Percentiles rank a stretch among this genome's conserved stretches.
Conservation (phyloP, 1,140 invertebrate genomes). For the Aradophagus sp. region DNA sequence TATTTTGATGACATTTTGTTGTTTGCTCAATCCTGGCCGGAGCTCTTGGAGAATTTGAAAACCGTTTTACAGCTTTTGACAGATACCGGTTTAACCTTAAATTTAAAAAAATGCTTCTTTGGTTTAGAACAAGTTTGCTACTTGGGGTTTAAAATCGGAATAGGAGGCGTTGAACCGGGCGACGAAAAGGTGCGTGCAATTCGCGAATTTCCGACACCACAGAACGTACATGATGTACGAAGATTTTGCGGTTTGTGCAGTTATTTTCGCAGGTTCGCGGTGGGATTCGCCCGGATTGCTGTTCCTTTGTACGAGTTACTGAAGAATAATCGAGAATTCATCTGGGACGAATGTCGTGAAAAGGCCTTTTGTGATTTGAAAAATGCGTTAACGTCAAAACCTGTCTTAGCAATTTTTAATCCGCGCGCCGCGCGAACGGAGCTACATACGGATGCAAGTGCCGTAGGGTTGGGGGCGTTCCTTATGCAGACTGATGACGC, state of each 20-base stretch:
- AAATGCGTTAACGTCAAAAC: slow-evolving; percentile 30
- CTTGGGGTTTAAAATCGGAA: slow-evolving; percentile 3
- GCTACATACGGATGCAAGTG: slow-evolving; percentile 34
- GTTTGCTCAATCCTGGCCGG: slow-evolving; percentile 33
- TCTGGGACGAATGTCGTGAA: neutral
- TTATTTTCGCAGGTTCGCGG: slow-evolving; percentile 9
- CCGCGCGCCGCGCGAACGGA: slow-evolving; percentile 51
- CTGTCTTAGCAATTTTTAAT: slow-evolving; percentile 62
- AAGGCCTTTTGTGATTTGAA: slow-evolving; percentile 13
- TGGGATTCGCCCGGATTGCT: slow-evolving; percentile 1
- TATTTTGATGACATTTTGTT: slow-evolving; percentile 64
- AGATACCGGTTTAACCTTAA: slow-evolving; percentile 3
- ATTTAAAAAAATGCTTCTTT: slow-evolving; percentile 8
- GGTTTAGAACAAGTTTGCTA: slow-evolving; percentile 2
- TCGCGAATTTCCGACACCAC: slow-evolving; percentile 2
- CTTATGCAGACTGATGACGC: slow-evolving; percentile 28
- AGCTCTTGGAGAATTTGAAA: slow-evolving; percentile 43
- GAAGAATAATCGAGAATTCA: slow-evolving; percentile 1
- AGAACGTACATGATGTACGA: slow-evolving; percentile 8
- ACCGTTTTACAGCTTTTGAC: slow-evolving; percentile 1
- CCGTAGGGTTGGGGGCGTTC: slow-evolving; percentile 42
- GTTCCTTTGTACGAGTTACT: slow-evolving; percentile 5
- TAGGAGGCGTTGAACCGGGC: slow-evolving; percentile 2
- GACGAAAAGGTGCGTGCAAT: slow-evolving; percentile 9
- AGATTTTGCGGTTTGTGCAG: slow-evolving; percentile 7